Evolutionary conservation across 2,888 invertebrate species (phyloP).

Genomic region (Euzophera pinguis): DNA sequence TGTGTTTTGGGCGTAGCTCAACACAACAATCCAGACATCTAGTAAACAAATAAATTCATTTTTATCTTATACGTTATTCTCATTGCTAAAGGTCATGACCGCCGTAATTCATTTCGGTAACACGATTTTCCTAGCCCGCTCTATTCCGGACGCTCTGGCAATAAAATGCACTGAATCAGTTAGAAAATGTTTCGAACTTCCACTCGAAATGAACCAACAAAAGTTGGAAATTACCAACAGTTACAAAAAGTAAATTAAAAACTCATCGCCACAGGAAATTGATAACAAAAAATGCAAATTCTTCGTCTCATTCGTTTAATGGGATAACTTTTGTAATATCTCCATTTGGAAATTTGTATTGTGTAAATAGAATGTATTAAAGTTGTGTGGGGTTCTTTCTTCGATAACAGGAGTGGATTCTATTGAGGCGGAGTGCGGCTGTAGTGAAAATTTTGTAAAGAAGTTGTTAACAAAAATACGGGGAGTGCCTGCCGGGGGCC

Average conservation of each 20-base stretch:
- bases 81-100: no score
- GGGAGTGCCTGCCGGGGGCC: constrained; percentile 60
- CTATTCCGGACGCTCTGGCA: no score
- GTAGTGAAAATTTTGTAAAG: constrained; percentile 67
- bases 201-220: background rate
- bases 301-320: constrained; percentile 7
- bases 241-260: constrained; percentile 8
- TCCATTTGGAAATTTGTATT: constrained; percentile 11
- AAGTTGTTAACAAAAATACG: constrained; percentile 78
- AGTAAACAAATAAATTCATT: no score
- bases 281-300: constrained; percentile 10
- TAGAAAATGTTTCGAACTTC: background rate
- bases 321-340: constrained; percentile 10
- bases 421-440: constrained; percentile 27
- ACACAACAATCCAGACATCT: no score
- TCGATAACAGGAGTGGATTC: constrained; percentile 47
- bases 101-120: no score
- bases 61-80: constrained; percentile 6
- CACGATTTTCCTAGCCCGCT: no score
- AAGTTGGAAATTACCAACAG: background rate
- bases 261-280: constrained; percentile 13
- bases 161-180: no score
- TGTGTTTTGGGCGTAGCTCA: no score
- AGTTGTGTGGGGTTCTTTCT: constrained; percentile 11
- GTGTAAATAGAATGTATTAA: constrained; percentile 8